Evolutionary conservation across 2,113 vertebrate species (phyloP), one percentile per base, ranked within the genome.

Genomic region (Heterocephalus glaber): DNA sequence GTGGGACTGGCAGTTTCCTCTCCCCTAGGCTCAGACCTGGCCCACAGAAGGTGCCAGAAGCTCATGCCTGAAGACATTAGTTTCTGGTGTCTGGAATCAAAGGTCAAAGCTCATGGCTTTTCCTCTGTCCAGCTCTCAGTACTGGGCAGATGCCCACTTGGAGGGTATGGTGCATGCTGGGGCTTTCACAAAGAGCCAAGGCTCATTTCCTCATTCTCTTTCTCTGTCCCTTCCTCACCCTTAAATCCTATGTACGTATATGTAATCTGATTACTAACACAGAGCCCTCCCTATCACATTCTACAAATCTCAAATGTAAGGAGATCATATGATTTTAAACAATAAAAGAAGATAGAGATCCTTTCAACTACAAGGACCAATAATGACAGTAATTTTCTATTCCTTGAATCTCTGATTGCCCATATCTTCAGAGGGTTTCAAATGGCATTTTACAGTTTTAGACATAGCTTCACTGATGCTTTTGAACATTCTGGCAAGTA

Each of bases 361-460:
- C 96, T 98, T 97, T 96, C 63, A 97, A 95, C 76, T 14, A 95
- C 35, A 86, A 77, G 11, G 12, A 1, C 81, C 70, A 97, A 30
- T 97, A 95, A 98, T 98, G 96, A 96, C 68, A 95, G 84, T 95
- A 70, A 97, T 97, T 97, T 98, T 93, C 81, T 96, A 3, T 97
- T 97, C 44, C 47, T 68, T 60, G 94, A 82, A 94, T 93, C 41
- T 97, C 89, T 94, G 81, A 93, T 95, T 97, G 89, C 58, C 80
- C 92, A 24, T 97, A 92, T 92, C 81, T 98, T 97, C 65, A 89
- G 90, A 95, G 68, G 81, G 12, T n/a, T 96, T 98, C 70, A 44
- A 44, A 90, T 94, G 85, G 47, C n/a, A 96, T 96, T 94, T 98
- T 87, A 72, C 1, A 79, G 63, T 66, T 95, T 83, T 92, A 91